Conservation (phyloP, 2,888 invertebrate genomes). For the Xanthia togata region DNA sequence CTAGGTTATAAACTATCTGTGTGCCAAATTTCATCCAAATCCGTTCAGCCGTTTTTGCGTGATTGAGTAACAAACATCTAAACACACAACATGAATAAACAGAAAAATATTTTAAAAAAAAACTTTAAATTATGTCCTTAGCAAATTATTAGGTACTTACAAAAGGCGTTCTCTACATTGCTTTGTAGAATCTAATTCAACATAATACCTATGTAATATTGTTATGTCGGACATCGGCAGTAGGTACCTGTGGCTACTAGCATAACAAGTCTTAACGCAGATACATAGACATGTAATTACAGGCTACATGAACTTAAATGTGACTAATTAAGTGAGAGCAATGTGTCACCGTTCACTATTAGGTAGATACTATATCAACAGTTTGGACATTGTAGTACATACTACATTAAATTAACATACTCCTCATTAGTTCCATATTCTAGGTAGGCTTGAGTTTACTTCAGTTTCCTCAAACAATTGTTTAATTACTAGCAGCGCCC, state of each 20-base stretch:
- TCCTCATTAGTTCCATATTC: background rate
- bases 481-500: background rate
- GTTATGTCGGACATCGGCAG: constrained; percentile 3
- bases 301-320: constrained; percentile 5
- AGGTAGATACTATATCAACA: background rate
- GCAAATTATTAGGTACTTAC: no score
- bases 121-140: no score
- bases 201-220: no score
- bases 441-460: background rate
- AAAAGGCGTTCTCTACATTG: no score
- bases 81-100: no score
- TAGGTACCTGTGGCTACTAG: constrained; percentile 4
- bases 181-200: background rate
- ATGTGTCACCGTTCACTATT: constrained; percentile 16
- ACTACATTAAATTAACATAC: background rate
- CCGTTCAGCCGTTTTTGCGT: no score
- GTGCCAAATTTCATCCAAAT: no score
- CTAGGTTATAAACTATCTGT: no score
- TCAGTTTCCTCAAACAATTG: background rate
- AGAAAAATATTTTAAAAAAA: no score
- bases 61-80: no score
- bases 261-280: background rate
- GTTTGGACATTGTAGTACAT: background rate
- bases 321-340: constrained; percentile 25
- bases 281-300: constrained; percentile 1